phyloP scores from a whole-genome alignment of 2,113 vertebrate species.

The Romanogobio albipinnatus region DNA sequence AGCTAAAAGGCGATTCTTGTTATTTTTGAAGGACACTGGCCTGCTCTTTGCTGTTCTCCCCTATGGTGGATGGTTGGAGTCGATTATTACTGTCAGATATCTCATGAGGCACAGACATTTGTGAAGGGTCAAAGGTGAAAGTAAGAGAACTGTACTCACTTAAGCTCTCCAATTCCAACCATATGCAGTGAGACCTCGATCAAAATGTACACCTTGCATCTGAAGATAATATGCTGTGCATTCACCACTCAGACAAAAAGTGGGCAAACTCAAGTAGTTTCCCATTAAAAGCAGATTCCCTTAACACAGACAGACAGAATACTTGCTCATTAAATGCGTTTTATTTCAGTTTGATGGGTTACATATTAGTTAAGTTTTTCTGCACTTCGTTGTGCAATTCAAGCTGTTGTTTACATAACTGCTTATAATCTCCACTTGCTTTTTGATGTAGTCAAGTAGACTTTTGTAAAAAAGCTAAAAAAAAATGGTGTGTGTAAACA shows the following conservation, averaged over 20 bases:
- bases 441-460: not conserved
- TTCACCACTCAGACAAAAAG: not conserved
- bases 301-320: not conserved
- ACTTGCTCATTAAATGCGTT: constrained; percentile 32
- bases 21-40: constrained; percentile 55
- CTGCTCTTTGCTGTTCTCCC: constrained; percentile 48
- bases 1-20: constrained; percentile 30
- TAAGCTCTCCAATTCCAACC: not conserved
- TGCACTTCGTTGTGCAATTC: not conserved
- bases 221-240: not conserved
- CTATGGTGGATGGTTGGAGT: constrained; percentile 10
- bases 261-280: not conserved
- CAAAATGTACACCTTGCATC: not conserved
- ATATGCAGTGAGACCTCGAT: not conserved
- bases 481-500: too few species aligned
- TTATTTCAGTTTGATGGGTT: constrained; percentile 25
- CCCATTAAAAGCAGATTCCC: not conserved
- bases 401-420: constrained; percentile 32
- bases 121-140: constrained; percentile 60
- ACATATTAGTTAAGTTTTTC: not conserved
- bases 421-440: not conserved
- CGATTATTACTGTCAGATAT: constrained; percentile 59
- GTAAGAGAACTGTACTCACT: not conserved
- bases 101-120: constrained; percentile 47
- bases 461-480: not conserved